phyloP scores from a whole-genome alignment of 2,113 vertebrate species.

The Charina bottae region DNA sequence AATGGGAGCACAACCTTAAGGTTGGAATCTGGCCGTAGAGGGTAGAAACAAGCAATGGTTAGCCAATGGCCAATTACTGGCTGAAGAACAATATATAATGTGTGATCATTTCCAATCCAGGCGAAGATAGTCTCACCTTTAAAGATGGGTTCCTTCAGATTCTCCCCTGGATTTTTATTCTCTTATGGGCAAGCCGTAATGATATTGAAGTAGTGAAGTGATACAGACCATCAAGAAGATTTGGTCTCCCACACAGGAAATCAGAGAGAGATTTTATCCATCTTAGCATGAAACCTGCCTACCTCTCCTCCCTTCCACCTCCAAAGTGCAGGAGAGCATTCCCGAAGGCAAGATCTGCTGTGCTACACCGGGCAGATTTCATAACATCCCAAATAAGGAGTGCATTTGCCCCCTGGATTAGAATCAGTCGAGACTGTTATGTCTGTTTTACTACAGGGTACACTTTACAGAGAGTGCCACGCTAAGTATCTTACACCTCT shows the following conservation, averaged over 20 bases:
- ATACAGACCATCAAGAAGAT: not conserved
- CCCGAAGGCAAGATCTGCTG: not conserved
- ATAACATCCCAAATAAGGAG: not conserved
- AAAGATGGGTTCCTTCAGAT: too few species aligned
- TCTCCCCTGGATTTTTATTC: too few species aligned
- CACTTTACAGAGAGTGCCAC: not conserved
- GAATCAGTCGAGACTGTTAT: not conserved
- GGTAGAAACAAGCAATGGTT: too few species aligned
- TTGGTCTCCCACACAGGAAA: not conserved
- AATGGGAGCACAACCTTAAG: too few species aligned
- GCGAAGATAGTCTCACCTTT: too few species aligned
- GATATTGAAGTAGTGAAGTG: too few species aligned
- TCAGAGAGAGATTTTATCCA: not conserved
- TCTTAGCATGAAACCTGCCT: not conserved
- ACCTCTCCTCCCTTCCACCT: not conserved
- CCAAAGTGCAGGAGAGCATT: not conserved
- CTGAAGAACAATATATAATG: too few species aligned
- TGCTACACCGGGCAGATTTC: not conserved
- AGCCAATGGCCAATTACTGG: too few species aligned
- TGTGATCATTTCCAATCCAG: too few species aligned
- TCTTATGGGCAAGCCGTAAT: too few species aligned
- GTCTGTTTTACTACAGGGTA: not conserved
- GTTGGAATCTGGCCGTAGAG: too few species aligned
- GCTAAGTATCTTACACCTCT: not conserved
- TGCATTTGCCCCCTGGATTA: not conserved